Conservation (phyloP, 2,113 vertebrate genomes). For the Tachysurus fulvidraco region DNA sequence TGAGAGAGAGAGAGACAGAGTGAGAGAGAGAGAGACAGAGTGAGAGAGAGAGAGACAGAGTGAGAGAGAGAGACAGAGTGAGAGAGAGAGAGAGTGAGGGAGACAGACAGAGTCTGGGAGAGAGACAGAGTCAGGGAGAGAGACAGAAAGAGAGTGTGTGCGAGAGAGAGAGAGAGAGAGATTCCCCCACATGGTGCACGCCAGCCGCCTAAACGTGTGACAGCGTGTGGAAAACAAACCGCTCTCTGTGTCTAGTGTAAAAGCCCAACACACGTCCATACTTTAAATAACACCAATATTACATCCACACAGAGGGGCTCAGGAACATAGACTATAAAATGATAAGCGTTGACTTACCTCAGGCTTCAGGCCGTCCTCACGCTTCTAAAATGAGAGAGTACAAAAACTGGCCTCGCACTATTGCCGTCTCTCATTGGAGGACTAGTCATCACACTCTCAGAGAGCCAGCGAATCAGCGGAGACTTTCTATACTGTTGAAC, state of each 20-base stretch:
- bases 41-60: too few species aligned
- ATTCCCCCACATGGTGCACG: conserved; percentile 25
- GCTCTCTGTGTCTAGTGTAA: background rate
- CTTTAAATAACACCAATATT: background rate
- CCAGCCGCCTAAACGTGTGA: conserved; percentile 31
- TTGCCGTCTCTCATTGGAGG: conserved; percentile 38
- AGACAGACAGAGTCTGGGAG: too few species aligned
- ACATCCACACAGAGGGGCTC: background rate
- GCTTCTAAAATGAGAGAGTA: conserved; percentile 41
- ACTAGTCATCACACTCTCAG: background rate
- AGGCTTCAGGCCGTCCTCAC: conserved; percentile 47
- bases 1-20: too few species aligned
- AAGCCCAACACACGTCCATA: background rate
- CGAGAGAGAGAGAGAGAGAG: conserved; percentile 3
- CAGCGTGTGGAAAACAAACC: conserved; percentile 5
- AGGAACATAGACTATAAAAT: background rate
- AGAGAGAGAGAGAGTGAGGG: too few species aligned
- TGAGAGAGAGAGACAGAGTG: too few species aligned
- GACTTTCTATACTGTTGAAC: background rate
- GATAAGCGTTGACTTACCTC: conserved; percentile 37
- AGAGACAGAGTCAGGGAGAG: too few species aligned
- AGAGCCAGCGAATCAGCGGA: conserved; percentile 17
- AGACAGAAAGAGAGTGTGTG: background rate
- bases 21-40: too few species aligned
- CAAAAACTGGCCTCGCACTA: conserved; percentile 20